Evolutionary conservation across 1,140 invertebrate species (phyloP), one percentile per base, ranked within the genome.

Genomic region (Helicorthomorpha holstii): DNA sequence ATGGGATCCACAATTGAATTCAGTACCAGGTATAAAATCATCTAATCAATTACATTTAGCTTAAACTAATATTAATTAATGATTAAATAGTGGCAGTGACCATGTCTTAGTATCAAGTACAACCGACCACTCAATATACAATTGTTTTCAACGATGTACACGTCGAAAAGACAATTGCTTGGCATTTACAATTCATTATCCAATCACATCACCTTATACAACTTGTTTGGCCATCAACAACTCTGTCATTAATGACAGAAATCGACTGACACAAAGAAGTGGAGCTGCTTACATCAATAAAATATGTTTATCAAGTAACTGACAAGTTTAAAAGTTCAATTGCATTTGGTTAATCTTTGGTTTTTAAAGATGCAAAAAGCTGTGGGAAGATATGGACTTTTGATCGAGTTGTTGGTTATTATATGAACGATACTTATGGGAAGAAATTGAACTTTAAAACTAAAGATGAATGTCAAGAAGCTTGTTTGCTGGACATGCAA

Each of bases 321-420:
- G n/a, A n/a, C n/a, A n/a, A n/a, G n/a, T n/a, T n/a, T n/a, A n/a
- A n/a, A 27, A 26, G 14, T 57, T 7, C 49, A 25, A 12, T 50
- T 16, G 23, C 16, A 26, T 19, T 24, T 52, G 22, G 19, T 44
- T 12, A 19, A n/a, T n/a, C n/a, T n/a, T n/a, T n/a, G n/a, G n/a
- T 22, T 21, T 21, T 50, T 58, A 58, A 23, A 49, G 70, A 68
- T 65, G 48, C 56, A 60, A 38, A 23, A 12, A 53, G 56, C 21
- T 74, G 72, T 56, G 61, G 62, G 2, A 72, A 72, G 56, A 56
- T 69, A 7, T 74, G 73, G 73, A 64, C 66, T 3, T 74, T 72
- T 56, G 71, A 71, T 21, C 60, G 73, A 42, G 66, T 74, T 7
- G 68, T 69, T 19, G 67, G 69, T 22, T 68, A 63, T 55, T 68